A percentile compares a stretch with the other conserved stretches of the same genome.
These are phyloP conservation scores for Apocheima hispidaria DNA, from an alignment of 2,888 invertebrate species.

Conservation along the genomic window DNA sequence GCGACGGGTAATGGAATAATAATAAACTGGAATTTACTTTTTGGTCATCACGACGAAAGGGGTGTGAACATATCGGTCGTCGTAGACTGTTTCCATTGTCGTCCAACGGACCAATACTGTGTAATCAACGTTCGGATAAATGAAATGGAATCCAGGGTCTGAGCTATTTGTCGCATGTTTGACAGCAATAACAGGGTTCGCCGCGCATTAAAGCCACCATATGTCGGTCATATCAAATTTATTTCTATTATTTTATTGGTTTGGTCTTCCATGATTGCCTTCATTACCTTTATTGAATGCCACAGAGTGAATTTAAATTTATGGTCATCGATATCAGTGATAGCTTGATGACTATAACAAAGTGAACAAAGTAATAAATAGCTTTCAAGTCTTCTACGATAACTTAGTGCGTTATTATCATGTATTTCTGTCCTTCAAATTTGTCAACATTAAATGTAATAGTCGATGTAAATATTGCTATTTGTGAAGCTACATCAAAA, in stretches of 20 bases:
- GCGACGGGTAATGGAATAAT: conserved; percentile 84
- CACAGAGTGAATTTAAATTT: conserved; percentile 84
- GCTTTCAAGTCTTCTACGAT: conserved; percentile 62
- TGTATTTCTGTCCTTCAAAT: conserved; percentile 35
- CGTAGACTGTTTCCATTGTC: conserved; percentile 81
- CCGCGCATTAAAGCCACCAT: conserved; percentile 82
- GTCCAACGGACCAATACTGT: conserved; percentile 80
- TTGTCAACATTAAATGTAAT: conserved; percentile 40
- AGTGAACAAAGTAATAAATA: conserved; percentile 81
- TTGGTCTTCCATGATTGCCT: conserved; percentile 80
- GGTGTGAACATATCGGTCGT: conserved; percentile 83
- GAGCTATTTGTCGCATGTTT: conserved; percentile 85
- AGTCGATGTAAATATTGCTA: conserved; percentile 36
- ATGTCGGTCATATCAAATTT: conserved; percentile 86
- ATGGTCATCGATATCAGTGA: conserved; percentile 79
- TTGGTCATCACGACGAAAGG: conserved; percentile 84
- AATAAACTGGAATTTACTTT: conserved; percentile 86
- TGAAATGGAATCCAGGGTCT: conserved; percentile 75
- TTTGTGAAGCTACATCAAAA: conserved; percentile 52
- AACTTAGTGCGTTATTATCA: conserved; percentile 56
- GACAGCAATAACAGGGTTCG: conserved; percentile 85
- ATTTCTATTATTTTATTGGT: conserved; percentile 86
- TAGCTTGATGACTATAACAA: conserved; percentile 81
- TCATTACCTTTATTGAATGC: conserved; percentile 85
- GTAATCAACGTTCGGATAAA: conserved; percentile 82